phyloP scores from a whole-genome alignment of 2,113 vertebrate species.

The Pelecanoides urinatrix region DNA sequence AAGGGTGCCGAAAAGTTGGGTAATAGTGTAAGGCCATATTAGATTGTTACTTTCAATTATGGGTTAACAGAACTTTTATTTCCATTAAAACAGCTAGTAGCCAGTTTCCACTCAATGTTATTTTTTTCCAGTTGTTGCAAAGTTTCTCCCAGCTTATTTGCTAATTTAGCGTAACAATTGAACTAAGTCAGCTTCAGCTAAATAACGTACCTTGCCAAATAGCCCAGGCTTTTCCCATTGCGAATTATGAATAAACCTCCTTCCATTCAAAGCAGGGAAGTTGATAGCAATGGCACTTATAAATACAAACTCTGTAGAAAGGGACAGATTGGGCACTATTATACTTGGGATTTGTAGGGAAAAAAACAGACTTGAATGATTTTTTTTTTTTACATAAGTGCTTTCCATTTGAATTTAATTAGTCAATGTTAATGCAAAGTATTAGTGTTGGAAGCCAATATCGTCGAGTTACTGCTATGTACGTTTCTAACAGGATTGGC shows the following conservation, averaged over 20 bases:
- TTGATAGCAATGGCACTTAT: fast-evolving
- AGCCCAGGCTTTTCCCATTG: not conserved
- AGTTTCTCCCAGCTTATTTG: not conserved
- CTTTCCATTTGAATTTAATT: not conserved
- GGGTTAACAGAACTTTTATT: not conserved
- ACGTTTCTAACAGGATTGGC: not conserved
- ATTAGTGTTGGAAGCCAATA: not conserved
- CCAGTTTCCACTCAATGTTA: not conserved
- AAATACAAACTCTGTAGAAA: not conserved
- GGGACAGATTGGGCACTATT: not conserved
- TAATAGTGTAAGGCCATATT: fast-evolving
- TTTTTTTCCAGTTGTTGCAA: not conserved
- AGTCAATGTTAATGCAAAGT: not conserved
- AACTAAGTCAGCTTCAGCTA: not conserved
- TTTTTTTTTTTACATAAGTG: not conserved
- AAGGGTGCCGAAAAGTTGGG: not conserved
- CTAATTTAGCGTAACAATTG: not conserved
- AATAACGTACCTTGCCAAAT: fast-evolving
- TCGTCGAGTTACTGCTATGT: not conserved
- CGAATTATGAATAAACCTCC: not conserved
- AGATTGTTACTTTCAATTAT: fast-evolving
- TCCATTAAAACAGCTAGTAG: not conserved
- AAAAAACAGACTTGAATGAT: not conserved
- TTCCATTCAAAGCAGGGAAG: not conserved
- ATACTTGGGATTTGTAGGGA: not conserved